Conservation (phyloP, 92 coral and sea anemone species). For the Micromussa lordhowensis region DNA sequence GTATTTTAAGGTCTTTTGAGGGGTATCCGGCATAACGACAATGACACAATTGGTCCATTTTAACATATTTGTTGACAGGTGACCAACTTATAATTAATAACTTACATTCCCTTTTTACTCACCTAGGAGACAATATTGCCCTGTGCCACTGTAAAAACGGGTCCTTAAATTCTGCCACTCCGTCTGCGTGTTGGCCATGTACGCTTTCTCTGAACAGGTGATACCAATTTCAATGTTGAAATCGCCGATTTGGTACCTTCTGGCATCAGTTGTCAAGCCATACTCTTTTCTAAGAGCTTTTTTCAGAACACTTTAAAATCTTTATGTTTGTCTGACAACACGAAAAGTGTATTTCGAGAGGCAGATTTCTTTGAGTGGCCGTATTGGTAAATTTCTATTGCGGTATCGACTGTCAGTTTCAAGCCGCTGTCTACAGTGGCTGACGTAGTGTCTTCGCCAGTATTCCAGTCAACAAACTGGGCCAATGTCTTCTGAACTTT, state of each 20-base stretch:
- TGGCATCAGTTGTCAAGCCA: slow-evolving; percentile 42
- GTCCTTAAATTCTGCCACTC: slow-evolving; percentile 46
- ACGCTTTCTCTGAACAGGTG: slow-evolving; percentile 24
- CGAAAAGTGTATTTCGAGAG: slow-evolving; percentile 36
- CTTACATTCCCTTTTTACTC: slow-evolving; percentile 20
- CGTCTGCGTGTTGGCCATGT: slow-evolving; percentile 45
- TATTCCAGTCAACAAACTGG: background rate
- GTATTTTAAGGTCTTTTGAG: slow-evolving; percentile 12
- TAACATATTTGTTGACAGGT: background rate
- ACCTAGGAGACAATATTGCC: slow-evolving; percentile 41
- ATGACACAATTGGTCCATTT: too few relatives aligned
- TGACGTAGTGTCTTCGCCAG: background rate
- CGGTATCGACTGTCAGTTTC: slow-evolving; percentile 27
- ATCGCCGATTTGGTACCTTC: slow-evolving; percentile 40
- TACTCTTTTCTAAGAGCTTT: slow-evolving; percentile 35
- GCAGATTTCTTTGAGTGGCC: slow-evolving; percentile 47
- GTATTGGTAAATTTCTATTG: slow-evolving; percentile 29
- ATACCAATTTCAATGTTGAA: slow-evolving; percentile 48
- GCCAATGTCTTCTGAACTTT: slow-evolving; percentile 6
- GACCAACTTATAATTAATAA: background rate
- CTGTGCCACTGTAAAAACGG: slow-evolving; percentile 43
- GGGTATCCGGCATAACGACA: background rate
- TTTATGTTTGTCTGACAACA: slow-evolving; percentile 11
- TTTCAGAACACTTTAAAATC: slow-evolving; percentile 16
- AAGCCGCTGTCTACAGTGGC: slow-evolving; percentile 3